These are phyloP conservation scores for Penaeus chinensis DNA, from an alignment of 1,140 invertebrate species.

Conservation along the genomic window DNA sequence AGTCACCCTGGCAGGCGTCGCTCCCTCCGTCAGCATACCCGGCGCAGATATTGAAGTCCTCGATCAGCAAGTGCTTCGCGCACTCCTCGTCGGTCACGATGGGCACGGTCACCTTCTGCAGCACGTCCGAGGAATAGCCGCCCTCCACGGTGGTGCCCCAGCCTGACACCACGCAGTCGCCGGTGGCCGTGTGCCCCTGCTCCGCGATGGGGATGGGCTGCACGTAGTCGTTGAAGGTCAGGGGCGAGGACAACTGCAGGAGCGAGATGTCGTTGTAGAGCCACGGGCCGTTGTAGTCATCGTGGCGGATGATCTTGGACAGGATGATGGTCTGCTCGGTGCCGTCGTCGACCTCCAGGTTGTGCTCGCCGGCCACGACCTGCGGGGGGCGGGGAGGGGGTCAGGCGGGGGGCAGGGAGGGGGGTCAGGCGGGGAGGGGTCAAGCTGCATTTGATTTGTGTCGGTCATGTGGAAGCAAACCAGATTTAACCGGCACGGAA, in stretches of 20 bases:
- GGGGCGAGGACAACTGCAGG: conserved; percentile 71
- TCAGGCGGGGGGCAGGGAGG: not conserved
- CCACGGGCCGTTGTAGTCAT: conserved; percentile 67
- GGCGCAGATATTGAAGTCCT: conserved; percentile 59
- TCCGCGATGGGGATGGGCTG: conserved; percentile 67
- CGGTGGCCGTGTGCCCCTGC: conserved; percentile 57
- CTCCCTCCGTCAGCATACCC: conserved; percentile 48
- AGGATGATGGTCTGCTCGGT: conserved; percentile 70
- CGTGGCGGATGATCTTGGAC: conserved; percentile 68
- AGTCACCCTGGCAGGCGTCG: conserved; percentile 59
- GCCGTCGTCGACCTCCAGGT: conserved; percentile 66
- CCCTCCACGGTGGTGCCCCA: conserved; percentile 69
- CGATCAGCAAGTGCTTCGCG: conserved; percentile 41
- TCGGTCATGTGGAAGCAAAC: too few relatives aligned
- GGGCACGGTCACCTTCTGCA: conserved; percentile 54
- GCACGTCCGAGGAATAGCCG: conserved; percentile 17
- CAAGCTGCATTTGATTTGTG: too few relatives aligned
- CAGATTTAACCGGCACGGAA: too few relatives aligned
- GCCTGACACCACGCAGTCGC: conserved; percentile 69
- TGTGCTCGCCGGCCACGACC: conserved; percentile 68
- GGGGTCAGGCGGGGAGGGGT: not conserved
- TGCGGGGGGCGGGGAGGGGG: not conserved
- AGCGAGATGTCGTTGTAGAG: conserved; percentile 75
- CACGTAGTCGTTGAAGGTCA: conserved; percentile 72
- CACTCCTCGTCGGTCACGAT: conserved; percentile 47